phyloP scores from a whole-genome alignment of 2,888 invertebrate species.

The Andricus curvator region DNA sequence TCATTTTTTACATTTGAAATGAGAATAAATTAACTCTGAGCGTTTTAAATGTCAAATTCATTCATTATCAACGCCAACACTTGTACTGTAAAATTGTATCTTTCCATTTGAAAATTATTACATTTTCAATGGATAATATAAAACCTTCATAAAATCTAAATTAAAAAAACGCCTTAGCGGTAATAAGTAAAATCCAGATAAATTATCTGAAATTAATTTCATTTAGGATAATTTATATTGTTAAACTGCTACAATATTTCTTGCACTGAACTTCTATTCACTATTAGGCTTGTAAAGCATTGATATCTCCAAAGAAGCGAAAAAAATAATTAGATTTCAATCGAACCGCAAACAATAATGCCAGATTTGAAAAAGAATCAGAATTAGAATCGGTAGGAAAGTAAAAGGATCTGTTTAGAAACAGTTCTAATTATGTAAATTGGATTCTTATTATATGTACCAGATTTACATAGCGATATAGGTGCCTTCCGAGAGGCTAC shows the following conservation, averaged over 20 bases:
- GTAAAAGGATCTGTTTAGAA: conserved; percentile 9
- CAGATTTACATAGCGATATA: conserved; percentile 22
- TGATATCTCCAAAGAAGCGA: background rate
- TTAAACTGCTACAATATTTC: background rate
- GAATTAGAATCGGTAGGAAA: background rate
- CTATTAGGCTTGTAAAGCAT: background rate
- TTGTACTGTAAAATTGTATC: too few relatives aligned
- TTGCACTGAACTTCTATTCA: background rate
- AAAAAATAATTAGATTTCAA: background rate
- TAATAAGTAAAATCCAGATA: too few relatives aligned
- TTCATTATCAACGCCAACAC: too few relatives aligned
- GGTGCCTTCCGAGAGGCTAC: conserved; percentile 17
- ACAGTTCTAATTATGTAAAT: conserved; percentile 28
- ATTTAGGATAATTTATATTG: too few relatives aligned
- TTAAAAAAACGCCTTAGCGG: too few relatives aligned
- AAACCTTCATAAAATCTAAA: too few relatives aligned
- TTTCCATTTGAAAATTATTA: too few relatives aligned
- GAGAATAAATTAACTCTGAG: too few relatives aligned
- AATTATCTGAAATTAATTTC: too few relatives aligned
- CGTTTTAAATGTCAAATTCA: too few relatives aligned
- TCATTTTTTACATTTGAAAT: too few relatives aligned
- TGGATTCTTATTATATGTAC: background rate
- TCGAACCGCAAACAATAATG: background rate
- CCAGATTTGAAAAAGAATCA: background rate
- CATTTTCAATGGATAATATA: too few relatives aligned